Base-by-base conservation (phyloP, 1,140 invertebrate species). In the Dendrolimus punctatus region DNA sequence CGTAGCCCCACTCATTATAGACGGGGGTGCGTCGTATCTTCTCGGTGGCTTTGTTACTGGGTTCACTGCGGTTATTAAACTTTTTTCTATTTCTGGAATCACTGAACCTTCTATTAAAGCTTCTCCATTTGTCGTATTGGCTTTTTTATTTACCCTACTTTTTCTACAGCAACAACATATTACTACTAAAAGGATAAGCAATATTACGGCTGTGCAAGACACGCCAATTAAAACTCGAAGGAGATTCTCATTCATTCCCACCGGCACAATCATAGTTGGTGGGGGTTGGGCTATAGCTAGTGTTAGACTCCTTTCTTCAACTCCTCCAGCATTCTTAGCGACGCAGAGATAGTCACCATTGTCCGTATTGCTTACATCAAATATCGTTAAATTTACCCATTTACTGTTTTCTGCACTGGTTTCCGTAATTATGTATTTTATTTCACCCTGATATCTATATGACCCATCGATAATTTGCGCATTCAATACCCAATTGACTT, bases 261-360 rank as follows among this genome's bases (percentile, higher is more conserved):
- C 80, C 37, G 87, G 75, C 0, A 76, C 66, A 4, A 87, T 63
- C 7, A 89, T 80, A 0, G 88, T 85, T 4, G 80, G 76, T n/a
- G 80, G 62, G 8, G 60, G 68, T 57, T 75, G 78, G 8, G 87
- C 78, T 1, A 95, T 88, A 6, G 87, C 74, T 10, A 97, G 76
- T 0, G 91, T 92, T 0, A 96, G 80, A 75, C 90, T 95, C 53
- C 88, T 91, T 68, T 95, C 93, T 41, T 93, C 93, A 6, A 92
- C 90, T 0, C 96, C 97, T 2, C 94, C 96, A 0, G 91, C 89
- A 80, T 96, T 98, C 53, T 92, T 93, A 0, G 95, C 96, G 5
- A 93, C 89, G 66, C 96, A 98, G n/a, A 91, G 90, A 76, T 98
- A 98, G 49, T 95, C 92, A 0, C 96, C 97, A 65, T 92, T 91